phyloP scores from a whole-genome alignment of 2,888 invertebrate genomes.

The Cacoxenus indagator region DNA sequence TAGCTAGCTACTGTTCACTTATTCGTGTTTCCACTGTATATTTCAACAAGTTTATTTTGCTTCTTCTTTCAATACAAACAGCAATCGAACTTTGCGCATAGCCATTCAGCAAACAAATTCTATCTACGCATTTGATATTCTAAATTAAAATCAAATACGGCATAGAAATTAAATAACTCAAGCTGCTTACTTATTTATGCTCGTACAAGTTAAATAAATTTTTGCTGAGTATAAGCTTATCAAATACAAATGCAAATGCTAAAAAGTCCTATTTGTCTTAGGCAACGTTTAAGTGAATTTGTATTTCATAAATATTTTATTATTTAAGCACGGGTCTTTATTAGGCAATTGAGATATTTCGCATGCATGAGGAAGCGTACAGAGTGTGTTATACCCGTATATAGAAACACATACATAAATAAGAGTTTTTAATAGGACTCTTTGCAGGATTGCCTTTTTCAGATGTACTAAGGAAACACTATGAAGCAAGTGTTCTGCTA shows the following conservation, averaged over 20 bases:
- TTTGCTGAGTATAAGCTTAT: neutral
- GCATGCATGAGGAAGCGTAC: neutral
- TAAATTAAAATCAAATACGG: neutral
- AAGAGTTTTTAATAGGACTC: neutral
- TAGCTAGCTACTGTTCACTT: too few species aligned
- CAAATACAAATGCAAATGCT: neutral
- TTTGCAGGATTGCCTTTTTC: constrained; percentile 43
- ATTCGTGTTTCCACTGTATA: neutral
- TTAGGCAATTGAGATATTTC: constrained; percentile 8
- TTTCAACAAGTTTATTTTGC: neutral
- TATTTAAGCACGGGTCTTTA: constrained; percentile 8
- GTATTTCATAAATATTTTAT: constrained; percentile 1
- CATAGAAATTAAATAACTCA: neutral
- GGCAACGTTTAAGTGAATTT: neutral
- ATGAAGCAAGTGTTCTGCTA: constrained; percentile 29
- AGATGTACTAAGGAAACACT: constrained; percentile 14
- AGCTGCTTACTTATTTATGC: constrained; percentile 1
- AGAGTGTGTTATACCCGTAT: neutral
- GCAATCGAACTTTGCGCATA: too few species aligned
- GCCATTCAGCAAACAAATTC: neutral
- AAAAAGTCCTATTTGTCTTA: neutral
- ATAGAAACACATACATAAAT: neutral
- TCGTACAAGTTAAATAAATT: neutral
- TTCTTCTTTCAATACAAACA: neutral
- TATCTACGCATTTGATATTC: neutral